Percentiles rank a stretch among this genome's conserved stretches.
Evolutionary conservation across 2,888 invertebrate genomes (phyloP).

Genomic region (Byasa hedistus): DNA sequence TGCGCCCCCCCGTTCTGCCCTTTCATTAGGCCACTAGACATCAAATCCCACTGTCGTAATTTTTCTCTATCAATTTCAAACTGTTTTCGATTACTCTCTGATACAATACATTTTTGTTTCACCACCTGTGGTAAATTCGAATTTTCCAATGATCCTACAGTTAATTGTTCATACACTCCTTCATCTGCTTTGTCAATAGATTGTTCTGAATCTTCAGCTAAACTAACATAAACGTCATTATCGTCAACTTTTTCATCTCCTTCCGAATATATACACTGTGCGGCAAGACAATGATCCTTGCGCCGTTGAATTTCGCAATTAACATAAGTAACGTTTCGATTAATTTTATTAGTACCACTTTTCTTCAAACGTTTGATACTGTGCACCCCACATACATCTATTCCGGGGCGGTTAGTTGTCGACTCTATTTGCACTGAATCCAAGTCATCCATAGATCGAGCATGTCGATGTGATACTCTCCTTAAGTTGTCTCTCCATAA

Average conservation of each 20-base stretch:
- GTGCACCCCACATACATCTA: conserved; percentile 61
- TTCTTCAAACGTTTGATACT: conserved; percentile 72
- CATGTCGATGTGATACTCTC: conserved; percentile 88
- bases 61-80: conserved; percentile 90
- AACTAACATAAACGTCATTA: conserved; percentile 76
- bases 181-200: conserved; percentile 65
- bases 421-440: conserved; percentile 71
- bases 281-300: conserved; percentile 45
- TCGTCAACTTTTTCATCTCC: conserved; percentile 64
- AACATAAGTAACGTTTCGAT: conserved; percentile 88
- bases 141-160: conserved; percentile 60
- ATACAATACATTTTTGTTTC: conserved; percentile 34
- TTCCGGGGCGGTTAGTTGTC: conserved; percentile 46
- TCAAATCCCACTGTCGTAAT: conserved; percentile 91
- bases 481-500: conserved; percentile 90
- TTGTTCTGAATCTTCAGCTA: conserved; percentile 58
- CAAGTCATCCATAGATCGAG: conserved; percentile 90
- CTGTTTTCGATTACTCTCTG: conserved; percentile 59
- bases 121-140: conserved; percentile 29
- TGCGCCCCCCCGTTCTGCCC: conserved; percentile 64
- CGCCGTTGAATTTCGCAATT: conserved; percentile 83
- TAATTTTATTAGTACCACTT: conserved; percentile 68
- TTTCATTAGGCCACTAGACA: conserved; percentile 89
- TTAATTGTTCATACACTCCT: conserved; percentile 79
- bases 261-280: conserved; percentile 45